Conservation (phyloP, 2,113 vertebrate species). For the Myocastor coypus region DNA sequence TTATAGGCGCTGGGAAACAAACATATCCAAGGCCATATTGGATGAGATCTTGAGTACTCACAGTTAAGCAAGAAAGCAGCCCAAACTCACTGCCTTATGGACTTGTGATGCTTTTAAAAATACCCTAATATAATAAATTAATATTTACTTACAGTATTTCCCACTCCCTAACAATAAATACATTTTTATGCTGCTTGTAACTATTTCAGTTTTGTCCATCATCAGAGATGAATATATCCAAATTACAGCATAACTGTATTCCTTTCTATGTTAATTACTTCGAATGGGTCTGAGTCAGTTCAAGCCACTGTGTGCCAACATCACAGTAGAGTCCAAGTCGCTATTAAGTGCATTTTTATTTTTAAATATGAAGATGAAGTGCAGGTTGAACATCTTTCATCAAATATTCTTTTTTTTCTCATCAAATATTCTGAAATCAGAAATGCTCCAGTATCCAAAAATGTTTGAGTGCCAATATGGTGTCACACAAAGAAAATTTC, state of each 20-base stretch:
- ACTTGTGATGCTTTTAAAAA: background rate
- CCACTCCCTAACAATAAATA: background rate
- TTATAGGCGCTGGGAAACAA: background rate
- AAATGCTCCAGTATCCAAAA: background rate
- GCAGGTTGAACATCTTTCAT: background rate
- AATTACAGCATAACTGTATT: background rate
- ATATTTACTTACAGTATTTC: background rate
- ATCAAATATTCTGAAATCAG: background rate
- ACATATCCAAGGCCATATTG: background rate
- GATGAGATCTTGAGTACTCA: background rate
- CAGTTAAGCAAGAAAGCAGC: background rate
- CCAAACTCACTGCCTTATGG: background rate
- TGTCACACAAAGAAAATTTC: background rate
- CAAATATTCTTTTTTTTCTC: too few species aligned
- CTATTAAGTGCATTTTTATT: conserved; percentile 35
- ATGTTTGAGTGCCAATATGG: background rate
- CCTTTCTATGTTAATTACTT: background rate
- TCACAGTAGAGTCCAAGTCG: background rate
- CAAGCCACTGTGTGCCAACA: background rate
- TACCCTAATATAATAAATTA: background rate
- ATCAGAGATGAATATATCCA: background rate
- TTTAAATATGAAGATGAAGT: conserved; percentile 34
- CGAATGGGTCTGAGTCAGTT: background rate
- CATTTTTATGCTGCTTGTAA: background rate
- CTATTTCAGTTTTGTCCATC: background rate